Base-by-base conservation (phyloP, 2,797 vertebrate genomes). In the Hypotaenidia okinawae region DNA sequence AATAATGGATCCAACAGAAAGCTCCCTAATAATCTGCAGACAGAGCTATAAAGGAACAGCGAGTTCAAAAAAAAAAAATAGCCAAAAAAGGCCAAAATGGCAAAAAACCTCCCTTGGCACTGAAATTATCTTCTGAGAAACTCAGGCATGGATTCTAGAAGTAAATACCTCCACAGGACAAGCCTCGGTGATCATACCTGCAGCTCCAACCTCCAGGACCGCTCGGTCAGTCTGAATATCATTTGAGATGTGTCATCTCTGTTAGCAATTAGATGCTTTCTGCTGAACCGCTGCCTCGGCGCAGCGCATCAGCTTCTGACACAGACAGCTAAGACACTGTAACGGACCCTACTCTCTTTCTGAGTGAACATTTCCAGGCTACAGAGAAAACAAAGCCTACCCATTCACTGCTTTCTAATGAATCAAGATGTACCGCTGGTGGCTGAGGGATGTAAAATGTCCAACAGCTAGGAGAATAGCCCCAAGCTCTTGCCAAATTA, bases 401-500 rank as follows among this genome's bases (percentile, higher is more conserved):
- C 55, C 73, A 58, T 47, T 64, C 62, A 41, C 68, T 32, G 52
- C 32, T 85, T 73, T 90, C 74, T 74, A 90, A 72, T 91, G 89
- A 94, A 94, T 91, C 89, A 87, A 93, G 89, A 97, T 84, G 90
- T 45, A 57, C 17, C 1, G n/a, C 75, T 95, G 64, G 76, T 87
- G 73, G 83, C 79, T 95, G 66, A 96, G 89, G 57, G 80, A 93
- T 87, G 51, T 39, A 92, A 94, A 92, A 84, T 35, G 91, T 63
- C 83, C 89, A 70, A 86, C 33, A 19, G 16, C 54, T 41, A 62
- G 84, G 92, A 91, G 90, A 96, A 97, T 51, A 94, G 94, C 76
- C 82, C 64, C 35, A 93, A 94, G 84, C 86, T 95, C 93, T 89
- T 93, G 76, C 87, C 92, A 95, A 95, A 96, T 93, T 74, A 94